Evolutionary conservation across 2,113 vertebrate genomes (phyloP).

Genomic region (Atlantisia rogersi): DNA sequence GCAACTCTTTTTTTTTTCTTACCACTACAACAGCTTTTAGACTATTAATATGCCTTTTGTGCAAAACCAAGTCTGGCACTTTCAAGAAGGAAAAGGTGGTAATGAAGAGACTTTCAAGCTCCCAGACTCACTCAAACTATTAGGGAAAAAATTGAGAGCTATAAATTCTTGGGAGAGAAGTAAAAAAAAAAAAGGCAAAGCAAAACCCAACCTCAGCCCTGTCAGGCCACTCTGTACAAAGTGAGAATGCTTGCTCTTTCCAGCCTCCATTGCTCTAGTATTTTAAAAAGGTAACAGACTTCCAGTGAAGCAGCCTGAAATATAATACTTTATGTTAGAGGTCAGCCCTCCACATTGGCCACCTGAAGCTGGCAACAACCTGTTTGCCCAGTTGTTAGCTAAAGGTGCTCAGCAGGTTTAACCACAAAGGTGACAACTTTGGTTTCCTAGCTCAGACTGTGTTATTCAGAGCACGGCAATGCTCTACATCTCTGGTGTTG

Average conservation of each 20-base stretch:
- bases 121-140: background rate
- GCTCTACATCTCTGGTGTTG: background rate
- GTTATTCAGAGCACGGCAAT: background rate
- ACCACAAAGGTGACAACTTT: background rate
- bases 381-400: background rate
- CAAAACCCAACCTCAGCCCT: background rate
- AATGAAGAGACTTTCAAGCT: slow-evolving; percentile 27
- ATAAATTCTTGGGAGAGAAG: background rate
- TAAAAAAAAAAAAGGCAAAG: background rate
- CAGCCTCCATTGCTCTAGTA: background rate
- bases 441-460: background rate
- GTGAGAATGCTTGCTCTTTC: background rate
- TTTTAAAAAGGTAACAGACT: background rate
- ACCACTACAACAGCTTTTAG: slow-evolving; percentile 11
- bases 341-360: background rate
- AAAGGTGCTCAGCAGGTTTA: background rate
- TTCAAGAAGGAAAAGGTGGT: slow-evolving; percentile 35
- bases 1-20: background rate
- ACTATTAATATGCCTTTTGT: slow-evolving; percentile 49
- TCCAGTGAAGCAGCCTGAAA: background rate
- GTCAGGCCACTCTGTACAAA: background rate
- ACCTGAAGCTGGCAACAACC: background rate
- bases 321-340: background rate
- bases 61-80: slow-evolving; percentile 57
- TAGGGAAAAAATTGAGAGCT: background rate